phyloP scores from a whole-genome alignment of 1,140 invertebrate species.

The Marisa cornuarietis region DNA sequence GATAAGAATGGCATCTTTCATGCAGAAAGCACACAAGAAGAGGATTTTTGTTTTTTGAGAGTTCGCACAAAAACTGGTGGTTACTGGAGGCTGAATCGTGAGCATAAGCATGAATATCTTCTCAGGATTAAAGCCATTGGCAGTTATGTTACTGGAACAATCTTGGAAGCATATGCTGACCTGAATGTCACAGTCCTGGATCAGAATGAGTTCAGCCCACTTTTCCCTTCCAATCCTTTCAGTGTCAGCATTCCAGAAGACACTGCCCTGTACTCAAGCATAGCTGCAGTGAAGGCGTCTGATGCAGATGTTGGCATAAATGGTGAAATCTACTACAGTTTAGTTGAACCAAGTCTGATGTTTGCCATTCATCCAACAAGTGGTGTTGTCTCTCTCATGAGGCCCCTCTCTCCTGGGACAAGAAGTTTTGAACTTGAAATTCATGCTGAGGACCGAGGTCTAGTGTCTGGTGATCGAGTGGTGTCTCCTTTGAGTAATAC shows the following conservation, averaged over 20 bases:
- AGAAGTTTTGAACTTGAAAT: conserved; percentile 78
- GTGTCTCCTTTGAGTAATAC: conserved; percentile 71
- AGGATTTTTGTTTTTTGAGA: conserved; percentile 92
- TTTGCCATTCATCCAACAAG: conserved; percentile 93
- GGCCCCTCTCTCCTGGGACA: conserved; percentile 71
- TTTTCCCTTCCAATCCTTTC: conserved; percentile 89
- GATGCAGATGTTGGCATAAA: conserved; percentile 95
- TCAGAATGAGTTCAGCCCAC: conserved; percentile 89
- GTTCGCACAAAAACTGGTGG: conserved; percentile 87
- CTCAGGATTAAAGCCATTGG: conserved; percentile 82
- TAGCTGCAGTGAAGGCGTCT: conserved; percentile 76
- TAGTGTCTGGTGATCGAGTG: conserved; percentile 68
- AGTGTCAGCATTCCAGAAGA: conserved; percentile 89
- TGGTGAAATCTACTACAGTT: conserved; percentile 95
- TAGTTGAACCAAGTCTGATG: conserved; percentile 81
- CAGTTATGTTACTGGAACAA: conserved; percentile 63
- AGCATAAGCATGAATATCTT: conserved; percentile 84
- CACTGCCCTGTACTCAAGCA: conserved; percentile 77
- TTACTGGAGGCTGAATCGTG: conserved; percentile 87
- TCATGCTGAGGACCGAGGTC: conserved; percentile 84
- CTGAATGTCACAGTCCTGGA: conserved; percentile 86
- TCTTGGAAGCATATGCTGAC: conserved; percentile 76
- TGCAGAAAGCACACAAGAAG: conserved; percentile 84
- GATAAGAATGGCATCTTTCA: conserved; percentile 92
- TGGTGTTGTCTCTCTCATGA: conserved; percentile 85